Evolutionary conservation across 2,888 invertebrate species (phyloP).

Genomic region (Ophion ventricosus): DNA sequence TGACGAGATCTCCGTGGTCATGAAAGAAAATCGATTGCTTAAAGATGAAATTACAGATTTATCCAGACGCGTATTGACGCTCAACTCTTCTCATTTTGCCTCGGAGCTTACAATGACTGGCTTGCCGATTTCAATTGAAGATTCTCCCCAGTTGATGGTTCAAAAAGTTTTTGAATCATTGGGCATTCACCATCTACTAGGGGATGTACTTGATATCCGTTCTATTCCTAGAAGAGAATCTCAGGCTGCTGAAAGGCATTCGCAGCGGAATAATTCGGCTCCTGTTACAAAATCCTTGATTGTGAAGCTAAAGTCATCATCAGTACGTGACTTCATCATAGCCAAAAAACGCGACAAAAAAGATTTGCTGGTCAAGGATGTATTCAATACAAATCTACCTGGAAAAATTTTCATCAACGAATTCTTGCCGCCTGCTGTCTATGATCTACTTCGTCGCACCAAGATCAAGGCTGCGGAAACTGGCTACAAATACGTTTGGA

Average conservation of each 20-base stretch:
- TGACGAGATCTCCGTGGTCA: too few relatives aligned
- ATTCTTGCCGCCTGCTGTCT: background rate
- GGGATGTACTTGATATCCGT: background rate
- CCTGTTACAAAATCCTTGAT: background rate
- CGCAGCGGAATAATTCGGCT: background rate
- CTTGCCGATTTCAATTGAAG: too few relatives aligned
- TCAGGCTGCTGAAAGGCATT: background rate
- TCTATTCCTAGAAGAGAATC: background rate
- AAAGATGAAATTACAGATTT: too few relatives aligned
- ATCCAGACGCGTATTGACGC: too few relatives aligned
- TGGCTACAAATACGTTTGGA: slow-evolving; percentile 26
- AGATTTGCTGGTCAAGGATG: background rate
- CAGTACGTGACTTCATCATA: background rate
- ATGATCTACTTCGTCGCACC: background rate
- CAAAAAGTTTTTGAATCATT: too few relatives aligned
- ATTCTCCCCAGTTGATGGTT: too few relatives aligned
- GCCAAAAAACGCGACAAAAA: background rate
- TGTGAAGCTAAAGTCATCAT: background rate
- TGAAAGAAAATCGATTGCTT: too few relatives aligned
- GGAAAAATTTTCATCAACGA: slow-evolving; percentile 13
- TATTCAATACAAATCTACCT: background rate
- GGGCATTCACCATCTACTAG: too few relatives aligned
- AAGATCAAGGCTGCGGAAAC: slow-evolving; percentile 20
- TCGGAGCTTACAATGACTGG: too few relatives aligned
- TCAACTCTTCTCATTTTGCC: too few relatives aligned